These are phyloP conservation scores for Branchinecta lynchi DNA, from an alignment of 1,140 invertebrate species.

Conservation along the genomic window DNA sequence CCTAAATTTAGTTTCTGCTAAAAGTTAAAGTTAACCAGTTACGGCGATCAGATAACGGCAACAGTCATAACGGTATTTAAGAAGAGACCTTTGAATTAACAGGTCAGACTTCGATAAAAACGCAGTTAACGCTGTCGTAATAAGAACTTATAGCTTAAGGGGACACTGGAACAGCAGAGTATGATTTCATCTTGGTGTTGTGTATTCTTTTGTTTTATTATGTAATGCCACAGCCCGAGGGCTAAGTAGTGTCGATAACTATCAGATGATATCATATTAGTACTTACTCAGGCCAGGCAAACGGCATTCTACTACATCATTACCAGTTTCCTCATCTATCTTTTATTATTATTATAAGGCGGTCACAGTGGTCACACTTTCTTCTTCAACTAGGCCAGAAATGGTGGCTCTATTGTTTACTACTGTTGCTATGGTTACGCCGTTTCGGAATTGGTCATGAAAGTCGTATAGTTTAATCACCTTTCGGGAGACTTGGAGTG, in stretches of 20 bases:
- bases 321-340: too few relatives aligned
- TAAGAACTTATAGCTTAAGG: neutral
- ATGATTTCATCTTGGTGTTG: neutral
- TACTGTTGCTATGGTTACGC: neutral
- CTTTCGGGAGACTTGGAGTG: too few relatives aligned
- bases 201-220: neutral
- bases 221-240: neutral
- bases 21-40: too few relatives aligned
- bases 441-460: neutral
- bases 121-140: too few relatives aligned
- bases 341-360: neutral
- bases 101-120: too few relatives aligned
- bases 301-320: neutral
- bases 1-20: too few relatives aligned
- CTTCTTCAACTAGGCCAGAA: neutral
- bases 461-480: neutral
- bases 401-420: neutral
- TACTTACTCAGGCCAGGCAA: neutral
- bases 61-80: too few relatives aligned
- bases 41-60: too few relatives aligned
- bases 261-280: neutral
- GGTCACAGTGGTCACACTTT: neutral
- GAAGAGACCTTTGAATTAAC: too few relatives aligned
- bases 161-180: neutral
- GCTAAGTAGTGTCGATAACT: neutral